A percentile compares a stretch with the other conserved stretches of the same genome.
Conservation (phyloP, 2,888 invertebrate genomes). For the Pedicia rivosa region DNA sequence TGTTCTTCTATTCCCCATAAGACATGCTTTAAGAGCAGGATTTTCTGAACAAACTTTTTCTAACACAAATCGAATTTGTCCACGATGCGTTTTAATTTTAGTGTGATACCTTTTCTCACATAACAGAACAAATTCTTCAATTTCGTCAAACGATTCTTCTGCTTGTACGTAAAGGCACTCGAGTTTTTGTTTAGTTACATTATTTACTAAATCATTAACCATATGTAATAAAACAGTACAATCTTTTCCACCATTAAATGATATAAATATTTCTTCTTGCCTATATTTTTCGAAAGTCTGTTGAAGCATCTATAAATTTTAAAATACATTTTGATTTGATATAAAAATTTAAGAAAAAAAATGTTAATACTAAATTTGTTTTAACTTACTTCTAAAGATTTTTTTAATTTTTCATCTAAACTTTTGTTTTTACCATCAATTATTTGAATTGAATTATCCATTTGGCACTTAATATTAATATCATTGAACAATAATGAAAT, state of each 20-base stretch:
- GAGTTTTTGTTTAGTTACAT: conserved; percentile 24
- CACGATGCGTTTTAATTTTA: conserved; percentile 46
- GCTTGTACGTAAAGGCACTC: conserved; percentile 46
- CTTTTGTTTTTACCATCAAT: too few relatives aligned
- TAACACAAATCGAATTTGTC: conserved; percentile 58
- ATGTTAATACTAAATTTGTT: neutral
- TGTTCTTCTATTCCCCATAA: conserved; percentile 82
- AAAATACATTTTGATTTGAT: neutral
- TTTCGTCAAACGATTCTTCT: conserved; percentile 67
- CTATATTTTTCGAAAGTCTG: conserved; percentile 44
- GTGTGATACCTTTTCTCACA: conserved; percentile 57
- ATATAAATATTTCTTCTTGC: conserved; percentile 65
- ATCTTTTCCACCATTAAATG: conserved; percentile 98
- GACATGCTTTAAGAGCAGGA: conserved; percentile 54
- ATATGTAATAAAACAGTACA: conserved; percentile 83
- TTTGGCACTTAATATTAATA: too few relatives aligned
- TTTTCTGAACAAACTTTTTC: conserved; percentile 39
- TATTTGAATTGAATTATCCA: too few relatives aligned
- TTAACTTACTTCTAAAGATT: neutral
- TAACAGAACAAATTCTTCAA: conserved; percentile 65
- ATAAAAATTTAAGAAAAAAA: neutral
- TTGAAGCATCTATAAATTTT: conserved; percentile 38
- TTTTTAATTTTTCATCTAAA: neutral
- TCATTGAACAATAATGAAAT: too few relatives aligned
- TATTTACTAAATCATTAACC: conserved; percentile 22